These are phyloP conservation scores for Drosophila parthenogenetica DNA, from an alignment of 2,888 invertebrate genomes.

Conservation along the genomic window DNA sequence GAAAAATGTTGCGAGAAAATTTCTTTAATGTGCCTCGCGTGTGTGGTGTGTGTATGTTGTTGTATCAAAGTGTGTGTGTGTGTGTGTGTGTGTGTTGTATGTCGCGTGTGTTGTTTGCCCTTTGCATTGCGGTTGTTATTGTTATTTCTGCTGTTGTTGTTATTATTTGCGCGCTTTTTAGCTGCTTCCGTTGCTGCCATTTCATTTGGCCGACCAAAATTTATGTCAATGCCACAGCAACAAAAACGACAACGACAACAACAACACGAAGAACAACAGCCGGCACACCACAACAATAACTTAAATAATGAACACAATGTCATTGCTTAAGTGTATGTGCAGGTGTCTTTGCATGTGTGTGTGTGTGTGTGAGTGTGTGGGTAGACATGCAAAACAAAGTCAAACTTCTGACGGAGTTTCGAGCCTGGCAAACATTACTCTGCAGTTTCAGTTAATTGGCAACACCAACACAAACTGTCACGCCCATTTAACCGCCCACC, in stretches of 20 bases:
- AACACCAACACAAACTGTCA: slow-evolving; percentile 42
- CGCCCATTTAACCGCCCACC: slow-evolving; percentile 22
- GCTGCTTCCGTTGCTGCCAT: slow-evolving; percentile 63
- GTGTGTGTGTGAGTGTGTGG: slow-evolving; percentile 27
- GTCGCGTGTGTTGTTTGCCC: slow-evolving; percentile 59
- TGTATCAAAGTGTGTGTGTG: slow-evolving; percentile 44
- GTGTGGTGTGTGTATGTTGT: slow-evolving; percentile 36
- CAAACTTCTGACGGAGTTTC: slow-evolving; percentile 43
- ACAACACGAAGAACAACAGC: slow-evolving; percentile 55
- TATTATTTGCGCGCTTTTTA: slow-evolving; percentile 59
- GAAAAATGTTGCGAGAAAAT: slow-evolving; percentile 56
- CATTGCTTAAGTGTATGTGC: slow-evolving; percentile 4
- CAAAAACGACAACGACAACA: slow-evolving; percentile 49
- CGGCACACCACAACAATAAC: slow-evolving; percentile 41
- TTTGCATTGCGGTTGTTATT: slow-evolving; percentile 42
- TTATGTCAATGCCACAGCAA: slow-evolving; percentile 76
- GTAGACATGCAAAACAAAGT: slow-evolving; percentile 53
- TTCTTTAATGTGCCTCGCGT: slow-evolving; percentile 76
- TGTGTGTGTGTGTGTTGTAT: slow-evolving; percentile 33
- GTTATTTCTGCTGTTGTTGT: slow-evolving; percentile 25
- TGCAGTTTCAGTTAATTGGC: slow-evolving; percentile 80
- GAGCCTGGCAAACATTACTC: slow-evolving; percentile 72
- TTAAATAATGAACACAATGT: slow-evolving; percentile 33
- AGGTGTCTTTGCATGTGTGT: slow-evolving; percentile 26
- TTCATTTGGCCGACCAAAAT: slow-evolving; percentile 63